phyloP scores from a whole-genome alignment of 2,797 vertebrate genomes.

The Danionella dracula region DNA sequence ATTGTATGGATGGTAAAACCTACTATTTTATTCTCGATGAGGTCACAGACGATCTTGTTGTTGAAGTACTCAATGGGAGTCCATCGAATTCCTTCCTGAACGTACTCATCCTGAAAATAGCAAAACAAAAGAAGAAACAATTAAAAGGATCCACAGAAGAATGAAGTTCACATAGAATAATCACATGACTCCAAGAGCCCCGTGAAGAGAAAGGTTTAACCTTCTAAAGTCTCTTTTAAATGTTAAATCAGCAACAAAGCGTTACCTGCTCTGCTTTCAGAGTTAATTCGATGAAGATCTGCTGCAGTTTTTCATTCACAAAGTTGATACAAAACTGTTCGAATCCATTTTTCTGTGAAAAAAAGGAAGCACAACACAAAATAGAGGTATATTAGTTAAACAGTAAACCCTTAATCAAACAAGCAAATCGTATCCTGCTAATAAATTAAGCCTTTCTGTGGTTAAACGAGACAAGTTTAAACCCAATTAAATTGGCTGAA shows the following conservation, averaged over 20 bases:
- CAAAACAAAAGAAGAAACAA: background rate
- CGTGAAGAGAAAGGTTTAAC: background rate
- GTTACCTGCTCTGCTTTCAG: conserved; percentile 95
- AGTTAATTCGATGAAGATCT: conserved; percentile 97
- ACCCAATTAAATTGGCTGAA: conserved; percentile 2
- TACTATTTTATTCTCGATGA: conserved; percentile 96
- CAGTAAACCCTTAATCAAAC: background rate
- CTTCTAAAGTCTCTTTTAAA: background rate
- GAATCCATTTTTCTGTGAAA: conserved; percentile 98
- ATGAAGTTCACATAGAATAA: no score
- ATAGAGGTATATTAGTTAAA: background rate
- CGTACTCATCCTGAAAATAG: conserved; percentile 84
- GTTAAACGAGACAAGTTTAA: background rate
- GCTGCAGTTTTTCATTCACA: conserved; percentile 96
- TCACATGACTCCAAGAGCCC: no score
- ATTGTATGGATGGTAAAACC: conserved; percentile 42
- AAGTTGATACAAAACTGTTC: conserved; percentile 99
- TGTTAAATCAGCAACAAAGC: background rate
- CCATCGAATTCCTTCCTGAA: conserved; percentile 96
- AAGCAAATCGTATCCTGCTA: background rate
- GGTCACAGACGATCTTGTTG: conserved; percentile 97
- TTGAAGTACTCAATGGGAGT: conserved; percentile 95
- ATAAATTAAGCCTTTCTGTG: background rate
- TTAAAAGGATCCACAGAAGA: background rate
- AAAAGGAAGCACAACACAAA: conserved; percentile 39